Evolutionary conservation across 2,113 vertebrate genomes (phyloP).

Genomic region (Entelurus aequoreus): DNA sequence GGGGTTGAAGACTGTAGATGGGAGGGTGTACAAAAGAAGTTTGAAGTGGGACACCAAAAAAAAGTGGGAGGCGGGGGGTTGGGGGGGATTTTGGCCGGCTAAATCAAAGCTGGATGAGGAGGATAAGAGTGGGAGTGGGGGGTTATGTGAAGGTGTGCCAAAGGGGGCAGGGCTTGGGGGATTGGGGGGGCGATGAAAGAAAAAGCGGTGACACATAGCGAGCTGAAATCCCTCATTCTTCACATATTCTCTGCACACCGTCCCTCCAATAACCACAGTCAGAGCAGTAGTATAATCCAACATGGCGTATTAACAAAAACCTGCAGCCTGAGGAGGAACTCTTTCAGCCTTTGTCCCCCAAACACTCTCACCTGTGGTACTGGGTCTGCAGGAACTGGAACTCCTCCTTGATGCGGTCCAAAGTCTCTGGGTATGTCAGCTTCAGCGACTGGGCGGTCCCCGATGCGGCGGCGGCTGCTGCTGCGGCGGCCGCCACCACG

Average conservation of each 20-base stretch:
- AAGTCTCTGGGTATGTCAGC: conserved; percentile 85
- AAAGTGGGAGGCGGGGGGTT: conserved; percentile 23
- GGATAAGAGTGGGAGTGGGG: conserved; percentile 22
- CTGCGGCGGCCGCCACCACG: conserved; percentile 67
- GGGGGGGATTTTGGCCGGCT: conserved; percentile 38
- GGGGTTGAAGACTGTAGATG: conserved; percentile 41
- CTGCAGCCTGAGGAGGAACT: no score
- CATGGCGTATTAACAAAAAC: no score
- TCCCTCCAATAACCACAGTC: conserved; percentile 5
- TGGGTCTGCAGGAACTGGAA: conserved; percentile 92
- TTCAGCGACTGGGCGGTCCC: conserved; percentile 82
- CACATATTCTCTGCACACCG: conserved; percentile 61
- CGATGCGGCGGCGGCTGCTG: conserved; percentile 71
- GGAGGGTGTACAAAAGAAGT: conserved; percentile 55
- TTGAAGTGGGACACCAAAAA: conserved; percentile 50
- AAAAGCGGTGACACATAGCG: conserved; percentile 29
- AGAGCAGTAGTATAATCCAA: no score
- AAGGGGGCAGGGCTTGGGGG: conserved; percentile 15
- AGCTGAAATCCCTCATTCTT: conserved; percentile 55
- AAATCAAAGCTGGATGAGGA: conserved; percentile 63
- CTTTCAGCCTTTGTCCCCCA: neutral
- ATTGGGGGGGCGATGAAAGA: conserved; percentile 3
- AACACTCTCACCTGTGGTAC: conserved; percentile 79
- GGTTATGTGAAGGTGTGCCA: conserved; percentile 66
- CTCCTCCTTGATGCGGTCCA: conserved; percentile 92